Evolutionary conservation across 2,888 invertebrate genomes (phyloP), one percentile per base, ranked within the genome.

Genomic region (Melangyna quadrimaculata): DNA sequence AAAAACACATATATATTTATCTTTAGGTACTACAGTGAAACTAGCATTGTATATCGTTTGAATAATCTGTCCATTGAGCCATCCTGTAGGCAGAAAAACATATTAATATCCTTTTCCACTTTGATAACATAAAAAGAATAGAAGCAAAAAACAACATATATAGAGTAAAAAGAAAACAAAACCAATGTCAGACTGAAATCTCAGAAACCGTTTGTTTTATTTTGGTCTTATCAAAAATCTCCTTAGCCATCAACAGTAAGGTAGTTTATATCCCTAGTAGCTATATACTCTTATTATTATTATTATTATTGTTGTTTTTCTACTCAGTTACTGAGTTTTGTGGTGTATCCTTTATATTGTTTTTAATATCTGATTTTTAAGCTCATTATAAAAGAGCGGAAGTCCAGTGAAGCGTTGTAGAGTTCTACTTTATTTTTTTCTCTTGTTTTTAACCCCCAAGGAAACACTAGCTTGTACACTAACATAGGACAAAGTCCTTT

Each of bases 401-500:
- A 71, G 65, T 40, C 32, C 40, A 70, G 22, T 74, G 74, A 53
- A 70, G 74, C 80, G 37, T 35, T 55, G n/a, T 45, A 19, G 43
- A 74, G 51, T 35, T 57, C 32, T 29, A 37, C 43, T 7, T 22
- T 12, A 12, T 10, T 35, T 35, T 40, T 12, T 7, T n/a, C n/a
- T n/a, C n/a, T n/a, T n/a, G n/a, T n/a, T 1, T 19, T 17, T 24
- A 53, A 14, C 32, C 65, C 51, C 19, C 55, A 40, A 27, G 27
- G 53, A 74, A 48, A 55, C 53, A 65, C 37, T 37, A 40, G 19
- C 51, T 48, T 29, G 57, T 40, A 35, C 6, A 7, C 35, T 45
- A 53, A 51, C n/a, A 61, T 45, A 43, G 51, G 51, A 73, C 67
- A 70, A 70, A 70, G 80, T 74, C 53, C 70, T 74, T 80, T 51